Evolutionary conservation across 2,113 vertebrate genomes (phyloP), one percentile per base, ranked within the genome.

Genomic region (Connochaetes taurinus): DNA sequence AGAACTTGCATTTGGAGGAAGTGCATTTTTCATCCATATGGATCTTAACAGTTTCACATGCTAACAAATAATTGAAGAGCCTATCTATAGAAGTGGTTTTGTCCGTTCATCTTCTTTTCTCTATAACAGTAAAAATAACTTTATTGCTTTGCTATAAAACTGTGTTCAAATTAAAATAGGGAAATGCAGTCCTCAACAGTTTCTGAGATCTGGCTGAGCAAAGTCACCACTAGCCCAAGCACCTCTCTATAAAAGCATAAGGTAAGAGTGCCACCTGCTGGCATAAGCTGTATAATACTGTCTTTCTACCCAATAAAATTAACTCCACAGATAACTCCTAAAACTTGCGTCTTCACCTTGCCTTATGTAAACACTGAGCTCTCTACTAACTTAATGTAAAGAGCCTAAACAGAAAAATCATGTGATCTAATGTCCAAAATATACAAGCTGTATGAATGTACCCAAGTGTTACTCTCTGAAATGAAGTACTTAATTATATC

Each of bases 241-340:
- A 1, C 2, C 23, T 89, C 67, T 84, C 53, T 27, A 12, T 8
- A 27, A 9, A 74, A 84, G 94, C 45, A 21, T 93, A 78, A 92
- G 92, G 94, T 88, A 67, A 97, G 90, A 90, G 81, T 62, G 96
- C 98, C 98, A 97, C 86, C 98, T 98, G 81, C 98, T 98, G 98
- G 95, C 9, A 4, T 6, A 33, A 9, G 0, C 16, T 19, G 9
- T 67, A 10, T 82, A 95, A 53, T 11, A 50, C 29, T 0, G 15
- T 43, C 93, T 83, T 84, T 43, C 45, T 27, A 82, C 90, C 57
- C 33, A 29, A 5, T 53, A 71, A 85, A 87, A 64, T 29, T 21
- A 86, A 52, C 27, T 53, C 25, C 27, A 47, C 80, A 57, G 78
- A 3, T 4, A 87, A 57, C 36, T 88, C 74, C 14, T 62, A 55